Percentiles rank a stretch among this genome's conserved stretches.
These are phyloP conservation scores for Siniperca scherzeri DNA, from an alignment of 2,797 vertebrate species.

Conservation along the genomic window DNA sequence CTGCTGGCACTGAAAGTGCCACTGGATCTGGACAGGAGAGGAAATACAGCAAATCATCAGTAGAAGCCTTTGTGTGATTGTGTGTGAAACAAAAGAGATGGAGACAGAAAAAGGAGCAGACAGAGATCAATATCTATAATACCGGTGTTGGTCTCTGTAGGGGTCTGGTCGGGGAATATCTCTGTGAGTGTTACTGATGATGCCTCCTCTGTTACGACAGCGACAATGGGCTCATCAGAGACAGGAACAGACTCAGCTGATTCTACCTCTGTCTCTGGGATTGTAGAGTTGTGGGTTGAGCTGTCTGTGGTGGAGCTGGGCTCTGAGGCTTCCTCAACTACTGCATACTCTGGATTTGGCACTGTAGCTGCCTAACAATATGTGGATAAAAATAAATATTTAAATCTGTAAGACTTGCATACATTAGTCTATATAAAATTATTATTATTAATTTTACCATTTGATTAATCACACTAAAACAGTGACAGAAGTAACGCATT, in stretches of 20 bases:
- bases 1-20: conserved; percentile 32
- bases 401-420: background rate
- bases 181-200: conserved; percentile 50
- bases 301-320: conserved; percentile 5
- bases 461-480: background rate
- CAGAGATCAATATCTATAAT: conserved; percentile 34
- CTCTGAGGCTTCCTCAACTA: conserved; percentile 46
- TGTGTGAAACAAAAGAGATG: conserved; percentile 24
- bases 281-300: conserved; percentile 11
- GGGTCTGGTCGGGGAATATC: conserved; percentile 41
- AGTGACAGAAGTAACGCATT: conserved; percentile 4
- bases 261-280: conserved; percentile 50
- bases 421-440: background rate
- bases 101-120: conserved; percentile 24
- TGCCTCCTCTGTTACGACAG: conserved; percentile 48
- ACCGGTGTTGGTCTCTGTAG: conserved; percentile 65
- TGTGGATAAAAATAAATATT: background rate
- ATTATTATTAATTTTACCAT: background rate
- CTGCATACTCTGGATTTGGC: conserved; percentile 50
- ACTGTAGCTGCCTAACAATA: conserved; percentile 52
- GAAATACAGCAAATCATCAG: conserved; percentile 9
- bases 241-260: conserved; percentile 39
- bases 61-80: conserved; percentile 23
- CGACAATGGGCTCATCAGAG: conserved; percentile 47
- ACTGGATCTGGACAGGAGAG: conserved; percentile 34